Percentiles rank a stretch among this genome's conserved stretches.
Conservation (phyloP, 2,113 vertebrate species). For the Oriolus oriolus region DNA sequence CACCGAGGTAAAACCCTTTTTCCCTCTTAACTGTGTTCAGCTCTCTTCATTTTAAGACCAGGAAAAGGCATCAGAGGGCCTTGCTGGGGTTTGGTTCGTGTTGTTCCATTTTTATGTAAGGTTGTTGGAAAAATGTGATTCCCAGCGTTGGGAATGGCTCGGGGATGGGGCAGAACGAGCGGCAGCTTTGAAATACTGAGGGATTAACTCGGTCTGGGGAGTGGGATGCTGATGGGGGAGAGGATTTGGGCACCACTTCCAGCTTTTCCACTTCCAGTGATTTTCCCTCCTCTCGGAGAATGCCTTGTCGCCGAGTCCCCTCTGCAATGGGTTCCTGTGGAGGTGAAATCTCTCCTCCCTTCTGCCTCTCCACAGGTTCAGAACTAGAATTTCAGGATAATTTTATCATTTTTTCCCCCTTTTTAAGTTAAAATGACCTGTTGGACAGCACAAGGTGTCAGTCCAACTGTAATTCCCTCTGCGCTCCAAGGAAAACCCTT, state of each 20-base stretch:
- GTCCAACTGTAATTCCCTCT: background rate
- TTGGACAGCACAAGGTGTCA: background rate
- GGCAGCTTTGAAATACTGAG: accelerated
- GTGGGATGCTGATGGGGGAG: background rate
- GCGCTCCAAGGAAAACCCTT: background rate
- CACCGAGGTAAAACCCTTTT: too few relatives aligned
- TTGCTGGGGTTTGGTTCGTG: background rate
- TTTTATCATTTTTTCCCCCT: accelerated
- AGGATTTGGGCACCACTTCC: background rate
- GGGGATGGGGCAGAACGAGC: accelerated
- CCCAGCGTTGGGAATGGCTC: background rate
- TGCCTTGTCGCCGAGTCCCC: accelerated
- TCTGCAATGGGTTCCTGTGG: background rate
- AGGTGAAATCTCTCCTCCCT: background rate
- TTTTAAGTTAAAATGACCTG: background rate
- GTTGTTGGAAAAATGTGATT: background rate
- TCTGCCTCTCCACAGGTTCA: background rate
- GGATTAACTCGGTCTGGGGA: accelerated
- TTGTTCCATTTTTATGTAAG: background rate
- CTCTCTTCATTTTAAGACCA: too few relatives aligned
- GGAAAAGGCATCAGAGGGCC: too few relatives aligned
- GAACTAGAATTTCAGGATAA: background rate
- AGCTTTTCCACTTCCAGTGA: background rate
- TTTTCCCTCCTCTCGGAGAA: background rate
- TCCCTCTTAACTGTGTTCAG: too few relatives aligned